Conservation (phyloP, 2,797 vertebrate species). For the Coregonus suidteri region DNA sequence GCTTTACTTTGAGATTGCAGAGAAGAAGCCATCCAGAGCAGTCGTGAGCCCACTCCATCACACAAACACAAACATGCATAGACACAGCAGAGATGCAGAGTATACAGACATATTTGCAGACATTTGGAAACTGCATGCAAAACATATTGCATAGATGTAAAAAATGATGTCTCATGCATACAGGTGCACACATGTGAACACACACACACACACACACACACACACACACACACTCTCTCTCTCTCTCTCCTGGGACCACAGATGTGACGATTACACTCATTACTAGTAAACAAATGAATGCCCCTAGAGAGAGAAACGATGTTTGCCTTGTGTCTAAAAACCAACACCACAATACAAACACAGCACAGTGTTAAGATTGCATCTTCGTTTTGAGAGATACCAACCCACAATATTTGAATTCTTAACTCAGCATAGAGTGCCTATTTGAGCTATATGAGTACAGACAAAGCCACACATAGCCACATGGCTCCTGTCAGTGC, state of each 20-base stretch:
- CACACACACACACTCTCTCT: constrained; percentile 5
- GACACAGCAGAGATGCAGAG: not conserved
- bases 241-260: constrained; percentile 9
- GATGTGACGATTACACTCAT: constrained; percentile 22
- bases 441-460: constrained; percentile 57
- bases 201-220: constrained; percentile 14
- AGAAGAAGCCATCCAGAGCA: constrained; percentile 5
- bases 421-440: constrained; percentile 23
- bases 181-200: not conserved
- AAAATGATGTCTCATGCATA: not conserved
- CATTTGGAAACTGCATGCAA: not conserved
- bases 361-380: too few species aligned
- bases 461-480: constrained; percentile 50
- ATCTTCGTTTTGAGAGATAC: not conserved
- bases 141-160: not conserved
- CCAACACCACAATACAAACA: not conserved
- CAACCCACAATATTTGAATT: not conserved
- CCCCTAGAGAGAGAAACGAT: not conserved
- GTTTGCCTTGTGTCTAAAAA: not conserved
- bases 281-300: not conserved
- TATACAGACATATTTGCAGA: not conserved
- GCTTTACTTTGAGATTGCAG: constrained; percentile 55
- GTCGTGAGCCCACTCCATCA: constrained; percentile 9
- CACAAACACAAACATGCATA: constrained; percentile 1
- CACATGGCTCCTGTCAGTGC: constrained; percentile 65